Conservation (phyloP, 2,888 invertebrate genomes). For the Cephus pygmeus region DNA sequence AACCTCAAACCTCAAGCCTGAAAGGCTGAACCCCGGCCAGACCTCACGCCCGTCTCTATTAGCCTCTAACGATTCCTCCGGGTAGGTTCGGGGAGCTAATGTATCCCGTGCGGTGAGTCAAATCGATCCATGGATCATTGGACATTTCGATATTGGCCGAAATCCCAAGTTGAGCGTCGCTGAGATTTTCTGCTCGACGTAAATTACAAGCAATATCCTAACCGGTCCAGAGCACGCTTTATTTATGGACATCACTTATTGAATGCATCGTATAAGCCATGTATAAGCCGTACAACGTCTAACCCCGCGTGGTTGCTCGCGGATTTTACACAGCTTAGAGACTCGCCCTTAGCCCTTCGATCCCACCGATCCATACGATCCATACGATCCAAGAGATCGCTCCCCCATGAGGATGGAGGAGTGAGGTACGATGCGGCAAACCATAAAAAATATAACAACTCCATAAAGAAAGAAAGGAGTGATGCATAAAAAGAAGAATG, state of each 20-base stretch:
- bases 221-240: constrained; percentile 44
- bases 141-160: not conserved
- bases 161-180: constrained; percentile 19
- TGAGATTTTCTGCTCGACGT: constrained; percentile 44
- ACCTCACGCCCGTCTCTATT: not conserved
- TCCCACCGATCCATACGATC: constrained; percentile 8
- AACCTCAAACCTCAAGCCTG: not conserved
- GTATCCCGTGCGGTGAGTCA: not conserved
- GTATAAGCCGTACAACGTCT: constrained; percentile 22
- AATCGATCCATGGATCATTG: not conserved
- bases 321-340: constrained; percentile 9
- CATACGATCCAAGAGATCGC: constrained; percentile 7
- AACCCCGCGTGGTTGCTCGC: constrained; percentile 2
- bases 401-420: not conserved
- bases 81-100: not conserved
- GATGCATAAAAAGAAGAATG: constrained; percentile 17
- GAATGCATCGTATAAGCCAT: constrained; percentile 38
- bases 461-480: constrained; percentile 20
- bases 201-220: constrained; percentile 51
- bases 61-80: not conserved
- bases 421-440: constrained; percentile 5
- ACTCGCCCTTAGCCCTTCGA: not conserved
- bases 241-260: constrained; percentile 51
- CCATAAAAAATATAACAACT: constrained; percentile 25
- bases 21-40: not conserved